Conservation (phyloP, 2,113 vertebrate species). For the Chelonoidis abingdonii region DNA sequence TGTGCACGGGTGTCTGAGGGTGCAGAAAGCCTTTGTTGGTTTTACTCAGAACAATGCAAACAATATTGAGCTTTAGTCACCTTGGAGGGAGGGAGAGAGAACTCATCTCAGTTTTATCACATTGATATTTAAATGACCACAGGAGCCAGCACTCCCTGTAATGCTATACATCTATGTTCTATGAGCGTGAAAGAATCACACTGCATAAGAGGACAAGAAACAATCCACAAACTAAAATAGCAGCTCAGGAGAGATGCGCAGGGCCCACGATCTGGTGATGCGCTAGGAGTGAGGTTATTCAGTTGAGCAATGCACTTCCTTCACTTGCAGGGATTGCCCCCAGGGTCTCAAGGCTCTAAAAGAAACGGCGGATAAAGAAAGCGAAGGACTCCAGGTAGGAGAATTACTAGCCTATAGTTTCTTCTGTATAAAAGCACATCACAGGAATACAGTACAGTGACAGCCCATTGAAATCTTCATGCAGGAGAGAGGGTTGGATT, state of each 20-base stretch:
- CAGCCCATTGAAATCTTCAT: background rate
- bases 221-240: background rate
- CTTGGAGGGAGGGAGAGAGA: no score
- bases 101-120: background rate
- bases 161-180: no score
- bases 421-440: background rate
- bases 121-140: background rate
- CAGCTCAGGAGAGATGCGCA: background rate
- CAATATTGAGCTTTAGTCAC: background rate
- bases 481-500: background rate
- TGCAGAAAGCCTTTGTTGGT: background rate
- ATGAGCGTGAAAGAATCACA: background rate
- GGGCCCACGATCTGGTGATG: background rate
- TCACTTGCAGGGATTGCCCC: background rate
- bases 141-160: background rate
- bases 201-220: background rate
- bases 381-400: fast-evolving
- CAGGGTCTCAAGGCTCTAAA: background rate
- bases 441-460: background rate
- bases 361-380: background rate
- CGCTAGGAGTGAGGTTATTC: slow-evolving; percentile 72
- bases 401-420: background rate
- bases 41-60: background rate
- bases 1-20: background rate
- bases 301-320: slow-evolving; percentile 69